Percentiles rank a stretch among this genome's conserved stretches.
Evolutionary conservation across 2,113 vertebrate genomes (phyloP).

Genomic region (Probosciger aterrimus): DNA sequence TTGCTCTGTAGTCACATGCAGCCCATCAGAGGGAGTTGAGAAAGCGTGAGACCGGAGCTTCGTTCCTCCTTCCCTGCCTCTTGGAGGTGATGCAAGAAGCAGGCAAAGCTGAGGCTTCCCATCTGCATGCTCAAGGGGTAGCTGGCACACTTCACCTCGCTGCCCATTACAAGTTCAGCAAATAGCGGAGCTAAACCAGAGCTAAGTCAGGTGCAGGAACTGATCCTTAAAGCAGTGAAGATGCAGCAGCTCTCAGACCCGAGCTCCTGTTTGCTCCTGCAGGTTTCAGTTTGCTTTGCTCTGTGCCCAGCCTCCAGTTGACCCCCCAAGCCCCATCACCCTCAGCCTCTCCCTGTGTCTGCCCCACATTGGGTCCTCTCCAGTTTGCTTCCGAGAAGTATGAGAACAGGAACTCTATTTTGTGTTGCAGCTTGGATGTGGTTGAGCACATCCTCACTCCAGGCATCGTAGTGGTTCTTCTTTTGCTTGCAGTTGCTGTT

Average conservation of each 20-base stretch:
- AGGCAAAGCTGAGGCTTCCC: neutral
- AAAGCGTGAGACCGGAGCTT: neutral
- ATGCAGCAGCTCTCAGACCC: neutral
- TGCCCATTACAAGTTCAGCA: neutral
- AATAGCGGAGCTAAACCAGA: neutral
- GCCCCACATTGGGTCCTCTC: accelerated
- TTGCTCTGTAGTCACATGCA: neutral
- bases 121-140: accelerated
- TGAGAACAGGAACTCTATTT: neutral
- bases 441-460: neutral
- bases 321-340: too few species aligned
- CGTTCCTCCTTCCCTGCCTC: neutral
- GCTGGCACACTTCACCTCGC: neutral
- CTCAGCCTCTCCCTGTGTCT: accelerated
- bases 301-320: neutral
- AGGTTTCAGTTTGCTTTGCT: neutral
- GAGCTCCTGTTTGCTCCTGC: accelerated
- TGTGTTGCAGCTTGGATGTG: neutral
- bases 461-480: neutral
- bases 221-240: neutral
- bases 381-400: accelerated
- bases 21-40: accelerated
- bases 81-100: neutral
- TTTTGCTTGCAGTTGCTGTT: neutral
- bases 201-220: neutral